phyloP scores from a whole-genome alignment of 1,140 invertebrate genomes.

The Oryzaephilus surinamensis region DNA sequence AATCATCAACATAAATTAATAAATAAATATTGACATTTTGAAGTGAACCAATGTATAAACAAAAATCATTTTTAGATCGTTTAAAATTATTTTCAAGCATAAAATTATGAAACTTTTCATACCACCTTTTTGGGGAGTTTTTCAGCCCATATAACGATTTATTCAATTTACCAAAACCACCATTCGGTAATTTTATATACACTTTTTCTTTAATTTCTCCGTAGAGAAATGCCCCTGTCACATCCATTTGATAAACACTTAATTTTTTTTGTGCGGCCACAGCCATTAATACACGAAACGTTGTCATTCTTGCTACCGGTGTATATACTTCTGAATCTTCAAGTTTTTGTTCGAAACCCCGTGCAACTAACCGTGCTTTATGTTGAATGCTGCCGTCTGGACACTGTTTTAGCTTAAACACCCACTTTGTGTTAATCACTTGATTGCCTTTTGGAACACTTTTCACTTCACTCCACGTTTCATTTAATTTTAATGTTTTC shows the following conservation, averaged over 20 bases:
- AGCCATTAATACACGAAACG: slow-evolving; percentile 22
- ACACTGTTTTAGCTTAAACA: slow-evolving; percentile 26
- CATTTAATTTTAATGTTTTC: slow-evolving; percentile 30
- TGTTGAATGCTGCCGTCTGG: slow-evolving; percentile 13
- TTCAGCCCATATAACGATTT: slow-evolving; percentile 34
- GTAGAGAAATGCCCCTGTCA: slow-evolving; percentile 35
- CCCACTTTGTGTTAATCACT: slow-evolving; percentile 25
- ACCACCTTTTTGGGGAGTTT: slow-evolving; percentile 31
- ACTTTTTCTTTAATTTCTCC: slow-evolving; percentile 35
- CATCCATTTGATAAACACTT: slow-evolving; percentile 25
- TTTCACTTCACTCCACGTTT: slow-evolving; percentile 37
- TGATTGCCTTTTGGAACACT: slow-evolving; percentile 19
- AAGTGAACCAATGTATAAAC: slow-evolving; percentile 18
- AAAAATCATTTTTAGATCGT: slow-evolving; percentile 20
- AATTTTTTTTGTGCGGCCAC: slow-evolving; percentile 14
- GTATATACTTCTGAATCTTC: slow-evolving; percentile 26
- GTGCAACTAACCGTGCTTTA: slow-evolving; percentile 25
- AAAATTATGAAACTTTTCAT: slow-evolving; percentile 18
- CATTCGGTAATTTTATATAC: slow-evolving; percentile 35
- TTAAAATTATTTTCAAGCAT: slow-evolving; percentile 20
- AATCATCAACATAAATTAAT: slow-evolving; percentile 26
- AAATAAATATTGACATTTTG: slow-evolving; percentile 7
- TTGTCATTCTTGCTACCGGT: slow-evolving; percentile 26
- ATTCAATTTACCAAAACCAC: slow-evolving; percentile 27
- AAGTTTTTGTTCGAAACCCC: slow-evolving; percentile 21